Percentiles rank a stretch among this genome's conserved stretches.
phyloP scores from a whole-genome alignment of 2,113 vertebrate genomes.

The Cranoglanis bouderius region DNA sequence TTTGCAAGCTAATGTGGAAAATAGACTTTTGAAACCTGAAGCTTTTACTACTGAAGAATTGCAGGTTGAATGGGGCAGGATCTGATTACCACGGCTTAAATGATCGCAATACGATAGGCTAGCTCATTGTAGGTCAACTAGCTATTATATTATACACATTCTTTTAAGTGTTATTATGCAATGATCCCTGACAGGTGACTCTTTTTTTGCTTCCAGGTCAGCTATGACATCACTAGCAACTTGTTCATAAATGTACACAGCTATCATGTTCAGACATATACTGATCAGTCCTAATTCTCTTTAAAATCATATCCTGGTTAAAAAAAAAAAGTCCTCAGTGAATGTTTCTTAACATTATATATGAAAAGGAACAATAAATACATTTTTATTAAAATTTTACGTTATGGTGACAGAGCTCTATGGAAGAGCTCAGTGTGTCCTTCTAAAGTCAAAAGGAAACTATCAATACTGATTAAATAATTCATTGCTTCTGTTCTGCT shows the following conservation, averaged over 20 bases:
- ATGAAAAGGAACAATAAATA: neutral
- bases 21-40: conserved; percentile 43
- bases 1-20: neutral
- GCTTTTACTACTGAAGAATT: conserved; percentile 25
- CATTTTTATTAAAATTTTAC: too few species aligned
- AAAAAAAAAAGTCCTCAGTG: neutral
- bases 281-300: neutral
- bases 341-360: neutral
- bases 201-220: neutral
- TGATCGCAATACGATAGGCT: conserved; percentile 32
- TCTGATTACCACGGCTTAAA: conserved; percentile 42
- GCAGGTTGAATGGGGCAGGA: conserved; percentile 37
- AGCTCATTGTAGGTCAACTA: conserved; percentile 10
- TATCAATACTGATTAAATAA: neutral
- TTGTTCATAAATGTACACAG: neutral
- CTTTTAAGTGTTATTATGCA: conserved; percentile 22
- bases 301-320: neutral
- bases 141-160: neutral
- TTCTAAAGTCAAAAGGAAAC: neutral
- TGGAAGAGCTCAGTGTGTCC: neutral
- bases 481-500: neutral
- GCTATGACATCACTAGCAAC: neutral
- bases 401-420: neutral
- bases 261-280: neutral
- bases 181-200: neutral